Percentiles rank a stretch among this genome's conserved stretches.
Evolutionary conservation across 2,888 invertebrate genomes (phyloP).

Genomic region (Ptychoptera albimana): DNA sequence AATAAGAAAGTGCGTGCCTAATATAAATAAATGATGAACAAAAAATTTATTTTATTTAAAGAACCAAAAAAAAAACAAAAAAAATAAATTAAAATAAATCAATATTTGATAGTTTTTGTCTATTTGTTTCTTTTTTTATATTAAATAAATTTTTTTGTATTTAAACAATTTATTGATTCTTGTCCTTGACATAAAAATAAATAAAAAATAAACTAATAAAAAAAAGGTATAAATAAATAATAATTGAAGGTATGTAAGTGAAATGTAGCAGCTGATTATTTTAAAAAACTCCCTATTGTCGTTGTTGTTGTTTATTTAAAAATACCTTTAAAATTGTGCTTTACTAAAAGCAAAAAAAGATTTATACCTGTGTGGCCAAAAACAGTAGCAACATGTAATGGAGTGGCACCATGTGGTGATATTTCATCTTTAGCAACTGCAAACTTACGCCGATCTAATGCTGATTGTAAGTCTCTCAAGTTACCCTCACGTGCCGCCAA

Average conservation of each 20-base stretch:
- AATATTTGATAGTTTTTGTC: too few species aligned
- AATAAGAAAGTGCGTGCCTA: not conserved
- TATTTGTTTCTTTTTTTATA: too few species aligned
- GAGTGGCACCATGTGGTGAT: conserved; percentile 70
- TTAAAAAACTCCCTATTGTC: not conserved
- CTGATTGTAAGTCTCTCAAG: conserved; percentile 66
- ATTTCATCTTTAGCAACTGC: conserved; percentile 73
- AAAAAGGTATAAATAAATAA: not conserved
- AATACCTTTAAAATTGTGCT: too few species aligned
- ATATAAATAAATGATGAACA: conserved; percentile 8
- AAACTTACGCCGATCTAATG: conserved; percentile 77
- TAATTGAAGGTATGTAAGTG: not conserved
- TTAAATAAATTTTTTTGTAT: too few species aligned
- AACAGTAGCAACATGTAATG: conserved; percentile 71
- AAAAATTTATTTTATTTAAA: conserved; percentile 9
- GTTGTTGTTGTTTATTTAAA: conserved; percentile 10
- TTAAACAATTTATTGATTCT: too few species aligned
- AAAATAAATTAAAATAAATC: too few species aligned
- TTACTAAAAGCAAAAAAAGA: too few species aligned
- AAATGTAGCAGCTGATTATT: too few species aligned
- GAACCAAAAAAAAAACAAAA: too few species aligned
- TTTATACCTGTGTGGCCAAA: conserved; percentile 60
- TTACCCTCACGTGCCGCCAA: conserved; percentile 71
- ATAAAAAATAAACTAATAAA: not conserved
- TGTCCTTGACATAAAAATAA: too few species aligned